phyloP scores from a whole-genome alignment of 64 coral and sea anemone genomes.

The Montipora cactus region DNA sequence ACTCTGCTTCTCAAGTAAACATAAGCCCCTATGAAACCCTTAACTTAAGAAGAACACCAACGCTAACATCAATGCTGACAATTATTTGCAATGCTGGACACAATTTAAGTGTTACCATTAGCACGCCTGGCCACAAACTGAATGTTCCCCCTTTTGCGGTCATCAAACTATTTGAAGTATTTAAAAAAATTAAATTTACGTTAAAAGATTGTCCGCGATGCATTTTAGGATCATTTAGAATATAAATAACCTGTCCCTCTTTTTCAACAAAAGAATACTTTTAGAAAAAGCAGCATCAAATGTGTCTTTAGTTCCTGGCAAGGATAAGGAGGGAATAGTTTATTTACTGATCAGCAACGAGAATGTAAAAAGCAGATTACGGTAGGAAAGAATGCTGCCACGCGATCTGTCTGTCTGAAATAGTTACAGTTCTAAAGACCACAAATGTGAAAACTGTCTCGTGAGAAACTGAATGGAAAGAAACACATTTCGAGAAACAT shows the following conservation, averaged over 20 bases:
- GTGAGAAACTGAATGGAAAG: background rate
- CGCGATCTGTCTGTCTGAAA: background rate
- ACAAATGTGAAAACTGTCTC: background rate
- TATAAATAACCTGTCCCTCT: no score
- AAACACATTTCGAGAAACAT: background rate
- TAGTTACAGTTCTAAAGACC: constrained; percentile 11
- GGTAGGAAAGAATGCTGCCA: background rate
- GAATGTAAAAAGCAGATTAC: background rate
- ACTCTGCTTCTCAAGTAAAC: no score
- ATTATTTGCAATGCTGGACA: no score
- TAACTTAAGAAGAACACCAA: no score
- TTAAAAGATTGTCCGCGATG: background rate
- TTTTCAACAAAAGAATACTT: background rate
- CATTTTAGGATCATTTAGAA: background rate
- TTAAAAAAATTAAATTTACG: background rate
- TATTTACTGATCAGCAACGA: background rate
- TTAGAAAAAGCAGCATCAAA: background rate
- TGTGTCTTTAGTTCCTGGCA: background rate
- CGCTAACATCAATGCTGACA: no score
- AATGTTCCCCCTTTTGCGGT: background rate
- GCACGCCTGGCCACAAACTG: background rate
- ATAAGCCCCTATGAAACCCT: no score
- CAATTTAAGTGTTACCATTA: no score
- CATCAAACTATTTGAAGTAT: background rate
- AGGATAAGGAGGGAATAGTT: background rate